Evolutionary conservation across 2,797 vertebrate genomes (phyloP), one percentile per base, ranked within the genome.

Genomic region (Liasis olivaceus): DNA sequence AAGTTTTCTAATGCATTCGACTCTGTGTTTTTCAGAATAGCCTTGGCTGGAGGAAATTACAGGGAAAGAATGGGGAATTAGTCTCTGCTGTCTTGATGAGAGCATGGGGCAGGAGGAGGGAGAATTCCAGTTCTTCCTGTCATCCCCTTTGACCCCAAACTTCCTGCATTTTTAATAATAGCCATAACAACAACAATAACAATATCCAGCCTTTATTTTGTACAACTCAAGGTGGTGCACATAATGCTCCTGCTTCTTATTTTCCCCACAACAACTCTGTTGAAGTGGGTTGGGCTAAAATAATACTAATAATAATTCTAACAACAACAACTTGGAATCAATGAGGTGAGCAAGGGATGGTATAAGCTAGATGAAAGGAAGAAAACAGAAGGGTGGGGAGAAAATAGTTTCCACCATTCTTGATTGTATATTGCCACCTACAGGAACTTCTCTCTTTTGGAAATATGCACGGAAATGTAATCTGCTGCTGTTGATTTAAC

Each of bases 401-500:
- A 20, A 1, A 31, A 63, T 63, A 92, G 31, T 84, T 63, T 87
- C 12, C 28, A 15, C 85, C 95, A 98, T 98, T 97, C 94, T 72
- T 98, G 97, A 96, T 97, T 95, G 95, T 96, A 95, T 97, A 96
- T 95, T 96, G 97, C 98, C 98, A 98, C 95, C 98, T 98, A 96
- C 97, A 97, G 98, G 98, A 95, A 94, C 89, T n/a, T 92, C 59
- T 85, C 3, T 77, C 88, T 58, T 87, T 2, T 11, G 6, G 85
- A 26, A 94, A 92, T 86, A 22, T 22, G 59, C 24, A 8, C 69
- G 8, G 31, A 86, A 5, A 24, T 36, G 3, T 2, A 89, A 26
- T 56, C 51, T 28, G 26, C 42, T 28, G 13, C 7, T 26, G 62
- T 62, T 1, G 22, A 31, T n/a, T 15, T 88, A 36, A 14, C 20